These are phyloP conservation scores for Macquaria ambigua DNA, from an alignment of 2,113 vertebrate species.

Conservation along the genomic window DNA sequence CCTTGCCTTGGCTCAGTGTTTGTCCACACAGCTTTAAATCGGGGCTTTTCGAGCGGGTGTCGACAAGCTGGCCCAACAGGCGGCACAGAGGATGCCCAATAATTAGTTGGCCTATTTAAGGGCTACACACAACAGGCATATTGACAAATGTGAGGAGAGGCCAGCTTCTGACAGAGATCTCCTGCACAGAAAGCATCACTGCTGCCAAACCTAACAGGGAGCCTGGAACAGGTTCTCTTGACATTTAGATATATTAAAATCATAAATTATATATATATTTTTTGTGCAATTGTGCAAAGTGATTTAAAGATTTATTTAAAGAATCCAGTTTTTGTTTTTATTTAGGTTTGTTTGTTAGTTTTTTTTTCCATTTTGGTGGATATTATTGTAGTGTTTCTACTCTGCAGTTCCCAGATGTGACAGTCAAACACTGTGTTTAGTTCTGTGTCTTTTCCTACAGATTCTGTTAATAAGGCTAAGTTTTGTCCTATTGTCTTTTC, in stretches of 20 bases:
- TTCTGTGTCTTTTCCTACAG: not conserved
- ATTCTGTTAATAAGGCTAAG: not conserved
- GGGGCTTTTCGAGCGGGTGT: conserved; percentile 28
- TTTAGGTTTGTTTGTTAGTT: not conserved
- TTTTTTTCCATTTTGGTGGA: not conserved
- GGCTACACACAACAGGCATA: conserved; percentile 41
- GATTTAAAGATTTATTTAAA: not conserved
- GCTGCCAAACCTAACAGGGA: conserved; percentile 29
- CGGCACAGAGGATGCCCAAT: conserved; percentile 39
- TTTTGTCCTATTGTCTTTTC: conserved; percentile 1
- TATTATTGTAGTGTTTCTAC: not conserved
- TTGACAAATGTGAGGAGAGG: conserved; percentile 46
- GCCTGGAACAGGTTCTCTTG: not conserved
- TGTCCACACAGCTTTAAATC: conserved; percentile 59
- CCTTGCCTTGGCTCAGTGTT: conserved; percentile 11
- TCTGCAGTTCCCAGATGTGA: not conserved
- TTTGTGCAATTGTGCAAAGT: not conserved
- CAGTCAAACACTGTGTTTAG: not conserved
- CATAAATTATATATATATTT: not conserved
- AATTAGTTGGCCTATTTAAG: conserved; percentile 52
- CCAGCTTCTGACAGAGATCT: conserved; percentile 34
- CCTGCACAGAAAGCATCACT: conserved; percentile 10
- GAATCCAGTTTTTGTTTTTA: not conserved
- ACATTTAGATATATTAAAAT: conserved; percentile 12
- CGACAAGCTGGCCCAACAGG: conserved; percentile 33